Evolutionary conservation across 2,888 invertebrate species (phyloP).

Genomic region (Limnephilus lunatus): DNA sequence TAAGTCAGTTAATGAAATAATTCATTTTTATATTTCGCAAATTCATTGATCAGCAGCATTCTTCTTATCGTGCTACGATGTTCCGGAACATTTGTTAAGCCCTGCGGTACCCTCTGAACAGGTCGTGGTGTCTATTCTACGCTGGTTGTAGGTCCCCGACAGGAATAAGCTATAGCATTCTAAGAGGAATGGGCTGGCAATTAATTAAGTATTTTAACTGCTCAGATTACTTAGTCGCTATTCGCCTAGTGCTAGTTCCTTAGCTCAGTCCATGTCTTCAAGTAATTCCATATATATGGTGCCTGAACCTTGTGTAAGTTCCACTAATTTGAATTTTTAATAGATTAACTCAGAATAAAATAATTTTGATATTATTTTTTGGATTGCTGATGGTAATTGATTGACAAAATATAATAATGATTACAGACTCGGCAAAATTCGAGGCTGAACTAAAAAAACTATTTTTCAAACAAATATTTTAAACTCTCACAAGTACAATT

Average conservation of each 20-base stretch:
- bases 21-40: neutral
- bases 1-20: neutral
- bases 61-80: neutral
- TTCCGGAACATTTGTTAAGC: neutral
- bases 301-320: neutral
- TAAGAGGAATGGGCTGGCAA: neutral
- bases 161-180: neutral
- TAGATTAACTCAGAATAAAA: neutral
- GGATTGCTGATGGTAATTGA: no score
- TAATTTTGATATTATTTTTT: neutral
- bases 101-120: neutral
- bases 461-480: no score
- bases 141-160: neutral
- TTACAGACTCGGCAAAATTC: no score
- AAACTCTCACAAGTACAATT: no score
- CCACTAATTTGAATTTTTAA: neutral
- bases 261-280: neutral
- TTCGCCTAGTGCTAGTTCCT: neutral
- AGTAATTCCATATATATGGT: neutral
- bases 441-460: no score
- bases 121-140: neutral
- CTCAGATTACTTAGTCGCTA: neutral
- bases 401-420: no score
- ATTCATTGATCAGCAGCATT: neutral
- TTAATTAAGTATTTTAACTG: neutral